Evolutionary conservation across 92 coral and sea anemone genomes (phyloP).

Genomic region (Porites rus): DNA sequence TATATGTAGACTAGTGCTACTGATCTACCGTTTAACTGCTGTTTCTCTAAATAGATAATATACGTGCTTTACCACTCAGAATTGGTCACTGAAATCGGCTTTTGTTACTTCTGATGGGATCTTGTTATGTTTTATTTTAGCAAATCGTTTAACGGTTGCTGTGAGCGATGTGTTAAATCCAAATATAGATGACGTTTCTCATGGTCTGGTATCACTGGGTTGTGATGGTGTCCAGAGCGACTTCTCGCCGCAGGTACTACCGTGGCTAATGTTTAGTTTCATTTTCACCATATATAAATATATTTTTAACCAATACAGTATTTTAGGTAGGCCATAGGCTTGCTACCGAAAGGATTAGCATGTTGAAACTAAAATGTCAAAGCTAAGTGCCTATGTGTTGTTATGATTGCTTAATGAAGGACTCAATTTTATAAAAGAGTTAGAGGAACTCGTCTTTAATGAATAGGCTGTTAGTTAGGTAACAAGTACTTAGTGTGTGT

Average conservation of each 20-base stretch:
- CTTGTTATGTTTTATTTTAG: slow-evolving; percentile 38
- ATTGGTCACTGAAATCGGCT: not conserved
- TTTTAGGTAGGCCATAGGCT: not conserved
- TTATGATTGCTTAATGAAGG: not conserved
- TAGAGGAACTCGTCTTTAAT: too few relatives aligned
- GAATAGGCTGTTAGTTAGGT: too few relatives aligned
- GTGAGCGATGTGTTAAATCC: slow-evolving; percentile 96
- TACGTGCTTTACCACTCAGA: not conserved
- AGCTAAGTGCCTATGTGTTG: not conserved
- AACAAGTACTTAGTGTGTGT: too few relatives aligned
- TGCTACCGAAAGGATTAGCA: not conserved
- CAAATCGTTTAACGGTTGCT: slow-evolving; percentile 95
- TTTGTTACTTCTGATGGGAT: not conserved
- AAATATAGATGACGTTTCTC: slow-evolving; percentile 53
- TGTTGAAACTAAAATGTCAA: not conserved
- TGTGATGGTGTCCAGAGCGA: slow-evolving; percentile 20
- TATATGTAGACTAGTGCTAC: too few relatives aligned
- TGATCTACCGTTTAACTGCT: too few relatives aligned
- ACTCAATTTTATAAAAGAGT: too few relatives aligned
- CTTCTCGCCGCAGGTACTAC: slow-evolving; percentile 71
- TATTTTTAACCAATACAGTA: too few relatives aligned
- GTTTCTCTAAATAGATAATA: too few relatives aligned
- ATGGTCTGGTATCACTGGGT: slow-evolving; percentile 31
- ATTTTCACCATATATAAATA: too few relatives aligned
- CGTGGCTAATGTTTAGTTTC: not conserved